Conservation (phyloP, 2,113 vertebrate species). For the Blennius ocellaris region DNA sequence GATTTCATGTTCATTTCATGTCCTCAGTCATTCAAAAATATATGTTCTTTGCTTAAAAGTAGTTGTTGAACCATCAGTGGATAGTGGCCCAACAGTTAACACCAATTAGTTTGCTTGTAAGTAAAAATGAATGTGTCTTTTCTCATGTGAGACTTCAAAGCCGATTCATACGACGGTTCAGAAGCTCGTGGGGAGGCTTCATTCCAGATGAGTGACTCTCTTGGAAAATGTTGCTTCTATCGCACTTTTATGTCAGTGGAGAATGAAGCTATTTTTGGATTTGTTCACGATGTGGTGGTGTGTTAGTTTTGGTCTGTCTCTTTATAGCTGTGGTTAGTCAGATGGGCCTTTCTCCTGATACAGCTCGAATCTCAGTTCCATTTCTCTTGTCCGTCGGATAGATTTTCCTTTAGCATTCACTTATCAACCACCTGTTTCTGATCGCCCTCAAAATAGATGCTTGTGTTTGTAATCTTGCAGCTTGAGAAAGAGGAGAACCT, state of each 20-base stretch:
- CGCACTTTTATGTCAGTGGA: background rate
- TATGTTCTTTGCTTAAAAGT: no score
- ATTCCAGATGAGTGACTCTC: background rate
- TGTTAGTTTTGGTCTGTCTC: slow-evolving; percentile 9
- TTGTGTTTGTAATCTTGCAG: slow-evolving; percentile 33
- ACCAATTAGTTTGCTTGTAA: no score
- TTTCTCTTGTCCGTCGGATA: background rate
- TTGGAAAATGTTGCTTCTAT: slow-evolving; percentile 1
- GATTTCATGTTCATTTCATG: no score
- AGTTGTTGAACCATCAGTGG: no score
- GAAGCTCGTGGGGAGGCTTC: background rate
- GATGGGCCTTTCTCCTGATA: background rate
- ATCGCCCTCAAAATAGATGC: no score
- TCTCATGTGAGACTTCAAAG: no score
- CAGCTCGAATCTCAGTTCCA: background rate
- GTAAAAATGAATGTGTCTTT: no score
- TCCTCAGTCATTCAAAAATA: no score
- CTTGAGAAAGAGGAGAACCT: slow-evolving; percentile 45
- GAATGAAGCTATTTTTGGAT: slow-evolving; percentile 40
- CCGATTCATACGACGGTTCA: no score
- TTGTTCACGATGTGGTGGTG: slow-evolving; percentile 35
- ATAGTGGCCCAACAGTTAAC: no score
- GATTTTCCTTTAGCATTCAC: background rate
- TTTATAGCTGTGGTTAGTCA: slow-evolving; percentile 32
- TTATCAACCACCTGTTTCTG: background rate